Base-by-base conservation (phyloP, 2,113 vertebrate species). In the Poicephalus gulielmi region DNA sequence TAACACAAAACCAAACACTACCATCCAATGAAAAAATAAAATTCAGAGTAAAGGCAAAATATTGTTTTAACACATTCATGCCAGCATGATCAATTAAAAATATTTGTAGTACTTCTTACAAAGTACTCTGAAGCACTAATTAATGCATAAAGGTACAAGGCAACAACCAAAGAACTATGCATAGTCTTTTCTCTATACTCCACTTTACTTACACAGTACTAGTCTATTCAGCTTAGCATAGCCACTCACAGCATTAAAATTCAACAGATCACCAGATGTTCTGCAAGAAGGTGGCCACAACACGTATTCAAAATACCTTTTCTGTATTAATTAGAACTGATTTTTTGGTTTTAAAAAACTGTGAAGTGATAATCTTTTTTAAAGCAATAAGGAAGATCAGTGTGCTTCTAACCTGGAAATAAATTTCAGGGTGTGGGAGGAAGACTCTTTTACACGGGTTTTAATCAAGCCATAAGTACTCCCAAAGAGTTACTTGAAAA, bases 401-500 rank as follows among this genome's bases (percentile, higher is more conserved):
- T 39, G 62, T 9, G 43, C 3, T 41, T 93, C 35, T 71, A 59
- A 44, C 28, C 25, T 31, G 25, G 22, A 90, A 49, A 28, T 27
- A 46, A 35, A 75, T 69, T 59, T 71, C 1, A 3, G 23, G 47
- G 13, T 9, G 3, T 16, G 4, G 4, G 25, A 23, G 0, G 0
- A 27, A 10, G 33, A 46, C 16, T 15, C 25, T 89, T 63, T 79
- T 35, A 47, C 8, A 28, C 1, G 39, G 5, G 23, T 66, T 88
- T 85, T 83, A 66, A 85, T 39, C 10, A 89, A 71, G 53, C 8
- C 24, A 10, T n/a, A 41, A 8, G 23, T 69, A 63, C 23, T 60
- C 71, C 18, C 41, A 91, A 35, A 76, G 24, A 55, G 28, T 30
- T 64, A 79, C 7, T 25, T 82, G 23, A 76, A 91, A 94, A 87